Conservation (phyloP, 2,888 invertebrate genomes). For the Dryomyza anilis region DNA sequence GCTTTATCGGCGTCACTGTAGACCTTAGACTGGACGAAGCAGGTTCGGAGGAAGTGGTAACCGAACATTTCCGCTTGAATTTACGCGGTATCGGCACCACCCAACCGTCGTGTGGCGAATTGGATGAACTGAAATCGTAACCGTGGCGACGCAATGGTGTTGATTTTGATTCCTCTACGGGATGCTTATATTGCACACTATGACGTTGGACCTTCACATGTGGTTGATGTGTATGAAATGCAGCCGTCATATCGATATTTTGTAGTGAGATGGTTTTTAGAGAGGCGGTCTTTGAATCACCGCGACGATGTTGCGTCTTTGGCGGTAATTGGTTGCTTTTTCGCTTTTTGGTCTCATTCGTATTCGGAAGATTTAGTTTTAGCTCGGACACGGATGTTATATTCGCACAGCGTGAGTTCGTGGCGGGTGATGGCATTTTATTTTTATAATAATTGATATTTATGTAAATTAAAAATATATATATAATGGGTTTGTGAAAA, state of each 20-base stretch:
- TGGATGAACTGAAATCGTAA: constrained; percentile 43
- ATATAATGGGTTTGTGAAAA: no score
- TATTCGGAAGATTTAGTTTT: constrained; percentile 1
- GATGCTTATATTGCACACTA: no score
- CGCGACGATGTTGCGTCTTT: neutral
- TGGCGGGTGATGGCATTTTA: no score
- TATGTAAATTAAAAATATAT: no score
- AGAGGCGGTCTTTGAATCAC: neutral
- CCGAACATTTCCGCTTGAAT: constrained; percentile 32
- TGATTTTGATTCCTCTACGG: constrained; percentile 9
- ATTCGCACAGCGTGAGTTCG: no score
- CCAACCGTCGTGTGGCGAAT: constrained; percentile 42
- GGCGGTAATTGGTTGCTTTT: neutral
- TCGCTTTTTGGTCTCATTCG: neutral
- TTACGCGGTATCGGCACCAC: constrained; percentile 41
- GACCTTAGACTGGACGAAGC: neutral
- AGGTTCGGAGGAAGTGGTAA: constrained; percentile 19
- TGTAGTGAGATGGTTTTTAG: constrained; percentile 38
- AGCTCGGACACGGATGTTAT: constrained; percentile 7
- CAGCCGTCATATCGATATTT: constrained; percentile 45
- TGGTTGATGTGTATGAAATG: constrained; percentile 22
- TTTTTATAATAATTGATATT: no score
- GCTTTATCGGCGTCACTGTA: neutral
- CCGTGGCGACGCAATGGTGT: constrained; percentile 33
- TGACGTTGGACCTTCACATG: constrained; percentile 4